Conservation (phyloP, 2,113 vertebrate species). For the Indri indri region DNA sequence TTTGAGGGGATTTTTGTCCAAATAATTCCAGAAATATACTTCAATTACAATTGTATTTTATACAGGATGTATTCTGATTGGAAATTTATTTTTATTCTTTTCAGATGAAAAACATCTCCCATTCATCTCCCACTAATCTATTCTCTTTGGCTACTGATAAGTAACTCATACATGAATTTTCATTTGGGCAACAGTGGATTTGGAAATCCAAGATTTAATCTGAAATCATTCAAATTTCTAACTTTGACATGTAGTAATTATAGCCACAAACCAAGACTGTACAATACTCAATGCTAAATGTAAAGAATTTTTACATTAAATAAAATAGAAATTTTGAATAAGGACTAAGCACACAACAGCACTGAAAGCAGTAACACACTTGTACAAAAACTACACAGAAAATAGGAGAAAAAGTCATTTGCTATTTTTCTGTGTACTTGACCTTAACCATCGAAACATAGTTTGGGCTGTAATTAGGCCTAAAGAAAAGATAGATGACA, state of each 20-base stretch:
- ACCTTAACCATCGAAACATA: background rate
- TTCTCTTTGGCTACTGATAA: background rate
- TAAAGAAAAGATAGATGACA: background rate
- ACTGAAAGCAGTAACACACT: background rate
- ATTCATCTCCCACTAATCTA: background rate
- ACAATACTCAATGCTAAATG: background rate
- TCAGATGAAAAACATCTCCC: background rate
- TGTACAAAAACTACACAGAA: background rate
- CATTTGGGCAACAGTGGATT: background rate
- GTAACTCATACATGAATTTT: background rate
- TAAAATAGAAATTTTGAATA: background rate
- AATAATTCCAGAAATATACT: slow-evolving; percentile 21
- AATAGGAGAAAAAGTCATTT: background rate
- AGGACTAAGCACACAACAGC: background rate
- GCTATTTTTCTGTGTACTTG: background rate
- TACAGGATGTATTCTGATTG: background rate
- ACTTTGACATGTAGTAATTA: slow-evolving; percentile 9
- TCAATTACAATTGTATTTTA: background rate
- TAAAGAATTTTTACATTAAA: slow-evolving; percentile 8
- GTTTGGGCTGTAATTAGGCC: background rate
- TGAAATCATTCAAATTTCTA: background rate
- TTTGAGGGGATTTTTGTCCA: background rate
- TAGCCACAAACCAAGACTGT: background rate
- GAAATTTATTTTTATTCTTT: background rate
- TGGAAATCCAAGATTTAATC: background rate